phyloP scores from a whole-genome alignment of 2,113 vertebrate species.

The Psettodes erumei region DNA sequence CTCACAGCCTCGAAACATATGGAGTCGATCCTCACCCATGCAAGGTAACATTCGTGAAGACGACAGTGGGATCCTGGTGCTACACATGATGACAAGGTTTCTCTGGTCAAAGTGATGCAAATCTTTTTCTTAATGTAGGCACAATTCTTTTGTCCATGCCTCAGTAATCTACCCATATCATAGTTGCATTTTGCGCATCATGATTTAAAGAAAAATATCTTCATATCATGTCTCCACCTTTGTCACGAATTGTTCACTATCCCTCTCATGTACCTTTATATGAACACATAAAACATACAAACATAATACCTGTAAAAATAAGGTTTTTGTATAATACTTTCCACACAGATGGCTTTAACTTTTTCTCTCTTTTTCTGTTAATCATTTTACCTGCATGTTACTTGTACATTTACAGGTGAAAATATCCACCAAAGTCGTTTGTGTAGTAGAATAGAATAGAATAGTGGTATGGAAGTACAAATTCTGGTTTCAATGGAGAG shows the following conservation, averaged over 20 bases:
- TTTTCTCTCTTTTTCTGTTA: not conserved
- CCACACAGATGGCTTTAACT: too few species aligned
- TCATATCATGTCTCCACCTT: not conserved
- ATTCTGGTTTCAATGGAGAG: not conserved
- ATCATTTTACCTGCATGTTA: not conserved
- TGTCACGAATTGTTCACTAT: not conserved
- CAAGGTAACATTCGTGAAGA: slow-evolving; percentile 86
- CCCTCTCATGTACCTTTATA: too few species aligned
- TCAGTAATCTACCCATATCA: not conserved
- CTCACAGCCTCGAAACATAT: slow-evolving; percentile 94
- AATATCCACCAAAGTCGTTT: not conserved
- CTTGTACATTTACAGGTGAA: not conserved
- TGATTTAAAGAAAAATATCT: not conserved
- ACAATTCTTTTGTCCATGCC: not conserved
- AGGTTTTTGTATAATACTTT: too few species aligned
- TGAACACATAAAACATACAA: too few species aligned
- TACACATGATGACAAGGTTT: too few species aligned
- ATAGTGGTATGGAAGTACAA: not conserved
- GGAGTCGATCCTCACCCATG: slow-evolving; percentile 98
- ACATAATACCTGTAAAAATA: too few species aligned
- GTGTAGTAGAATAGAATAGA: too few species aligned
- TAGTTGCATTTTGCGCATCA: not conserved
- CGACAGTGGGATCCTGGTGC: too few species aligned
- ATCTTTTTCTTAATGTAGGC: not conserved
- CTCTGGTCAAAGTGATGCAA: not conserved